Evolutionary conservation across 2,797 vertebrate species (phyloP).

Genomic region (Eulemur albifrons): DNA sequence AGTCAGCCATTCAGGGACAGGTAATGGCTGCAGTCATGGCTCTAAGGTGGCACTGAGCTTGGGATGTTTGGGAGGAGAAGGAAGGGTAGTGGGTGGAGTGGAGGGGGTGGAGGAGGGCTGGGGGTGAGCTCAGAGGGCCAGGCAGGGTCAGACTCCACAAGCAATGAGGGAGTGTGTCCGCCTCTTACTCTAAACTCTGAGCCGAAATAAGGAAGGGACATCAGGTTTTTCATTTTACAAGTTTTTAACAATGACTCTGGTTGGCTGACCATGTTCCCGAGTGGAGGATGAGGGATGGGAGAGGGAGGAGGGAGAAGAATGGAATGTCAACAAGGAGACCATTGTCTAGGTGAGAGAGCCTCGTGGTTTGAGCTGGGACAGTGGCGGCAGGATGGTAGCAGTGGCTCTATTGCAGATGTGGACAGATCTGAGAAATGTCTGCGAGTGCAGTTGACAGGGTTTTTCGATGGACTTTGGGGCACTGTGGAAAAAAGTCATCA

Average conservation of each 20-base stretch:
- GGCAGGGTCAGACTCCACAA: background rate
- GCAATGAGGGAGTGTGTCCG: background rate
- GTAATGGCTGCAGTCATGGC: background rate
- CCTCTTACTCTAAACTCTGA: background rate
- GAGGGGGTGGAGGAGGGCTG: no score
- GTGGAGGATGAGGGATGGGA: no score
- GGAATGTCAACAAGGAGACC: background rate
- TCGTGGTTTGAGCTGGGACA: background rate
- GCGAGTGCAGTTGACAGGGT: background rate
- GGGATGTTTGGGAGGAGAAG: background rate
- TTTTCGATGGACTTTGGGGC: background rate
- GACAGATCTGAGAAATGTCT: background rate
- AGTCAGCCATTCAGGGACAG: background rate
- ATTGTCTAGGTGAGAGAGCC: background rate
- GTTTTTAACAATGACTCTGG: background rate
- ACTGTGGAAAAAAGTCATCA: background rate
- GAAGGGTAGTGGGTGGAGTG: background rate
- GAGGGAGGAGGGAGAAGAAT: accelerated
- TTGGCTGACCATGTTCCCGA: background rate
- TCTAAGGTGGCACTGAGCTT: background rate
- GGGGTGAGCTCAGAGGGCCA: background rate
- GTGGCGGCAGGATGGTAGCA: no score
- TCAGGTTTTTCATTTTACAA: background rate
- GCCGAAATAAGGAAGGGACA: background rate
- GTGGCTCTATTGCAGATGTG: background rate